Percentiles rank a stretch among this genome's conserved stretches.
Conservation (phyloP, 2,888 invertebrate species). For the Ferrisia virgata region DNA sequence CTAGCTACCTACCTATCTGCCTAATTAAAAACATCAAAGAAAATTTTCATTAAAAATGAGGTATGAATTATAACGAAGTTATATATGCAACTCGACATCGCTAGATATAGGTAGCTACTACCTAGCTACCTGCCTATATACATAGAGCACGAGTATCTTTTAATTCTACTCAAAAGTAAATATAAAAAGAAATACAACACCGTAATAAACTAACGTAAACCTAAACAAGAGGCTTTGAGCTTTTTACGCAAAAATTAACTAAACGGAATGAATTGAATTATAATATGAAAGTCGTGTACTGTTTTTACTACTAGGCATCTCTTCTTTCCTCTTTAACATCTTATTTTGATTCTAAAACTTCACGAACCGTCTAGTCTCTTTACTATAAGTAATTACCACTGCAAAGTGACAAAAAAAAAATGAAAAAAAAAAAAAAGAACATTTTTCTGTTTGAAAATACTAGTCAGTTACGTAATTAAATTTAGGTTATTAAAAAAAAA, state of each 20-base stretch:
- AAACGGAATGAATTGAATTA: constrained; percentile 33
- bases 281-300: constrained; percentile 20
- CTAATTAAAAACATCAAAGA: constrained; percentile 25
- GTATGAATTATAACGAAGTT: neutral
- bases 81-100: neutral
- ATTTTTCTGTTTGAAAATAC: constrained; percentile 2
- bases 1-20: too few relatives aligned
- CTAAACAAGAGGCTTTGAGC: constrained; percentile 20
- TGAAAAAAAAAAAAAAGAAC: neutral
- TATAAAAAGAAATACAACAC: constrained; percentile 2
- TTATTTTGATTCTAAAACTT: constrained; percentile 13
- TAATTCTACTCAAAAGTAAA: neutral
- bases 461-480: neutral
- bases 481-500: constrained; percentile 22
- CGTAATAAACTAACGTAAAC: neutral
- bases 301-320: constrained; percentile 3
- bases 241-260: constrained; percentile 19
- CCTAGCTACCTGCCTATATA: too few relatives aligned
- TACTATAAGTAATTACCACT: neutral
- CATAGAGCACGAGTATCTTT: neutral
- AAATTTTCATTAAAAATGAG: neutral
- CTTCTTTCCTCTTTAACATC: constrained; percentile 20
- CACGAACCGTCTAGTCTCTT: neutral
- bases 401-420: constrained; percentile 3
- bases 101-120: too few relatives aligned